Evolutionary conservation across 2,797 vertebrate species (phyloP), one percentile per base, ranked within the genome.

Genomic region (Lophura swinhoii): DNA sequence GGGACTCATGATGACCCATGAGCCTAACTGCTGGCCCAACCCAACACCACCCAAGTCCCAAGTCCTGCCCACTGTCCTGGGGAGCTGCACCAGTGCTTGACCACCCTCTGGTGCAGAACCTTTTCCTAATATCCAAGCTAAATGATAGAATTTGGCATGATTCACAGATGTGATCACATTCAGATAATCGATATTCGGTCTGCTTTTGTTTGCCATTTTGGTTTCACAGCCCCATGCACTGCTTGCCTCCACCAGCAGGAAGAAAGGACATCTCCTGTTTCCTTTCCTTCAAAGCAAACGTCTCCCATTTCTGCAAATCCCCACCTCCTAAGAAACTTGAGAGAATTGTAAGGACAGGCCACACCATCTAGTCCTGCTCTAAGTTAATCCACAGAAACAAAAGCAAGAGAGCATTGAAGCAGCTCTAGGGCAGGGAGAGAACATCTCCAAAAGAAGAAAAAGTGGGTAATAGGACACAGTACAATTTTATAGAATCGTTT

Each of bases 131-230:
- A 14, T 26, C 23, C 23, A 49, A 49, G 13, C 23, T 14, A 24
- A 44, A 44, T 18, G 43, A 44, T 10, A 44, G 43, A 44, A 44
- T 20, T 44, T 9, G 43, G 43, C 9, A 17, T 9, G 18, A 44
- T 16, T 39, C 41, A 20, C 4, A 1, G 28, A 4, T 24, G 14
- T 2, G 24, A 56, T 35, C 44, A 1, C 2, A 2, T 1, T 33
- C 7, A 66, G 13, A 11, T 43, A 43, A 33, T 39, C 4, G 6
- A 20, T 29, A 66, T 56, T 56, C 12, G 6, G 63, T 13, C 21
- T 5, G 5, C 7, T 63, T 64, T 33, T 39, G 41, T 26, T 48
- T 51, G 10, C 3, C 18, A 18, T 28, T 49, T 73, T 70, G 28
- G 1, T 39, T 90, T 78, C 31, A 59, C 29, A 13, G 8, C 23